Conservation (phyloP, 1,140 invertebrate species). For the Holotrichia oblita region DNA sequence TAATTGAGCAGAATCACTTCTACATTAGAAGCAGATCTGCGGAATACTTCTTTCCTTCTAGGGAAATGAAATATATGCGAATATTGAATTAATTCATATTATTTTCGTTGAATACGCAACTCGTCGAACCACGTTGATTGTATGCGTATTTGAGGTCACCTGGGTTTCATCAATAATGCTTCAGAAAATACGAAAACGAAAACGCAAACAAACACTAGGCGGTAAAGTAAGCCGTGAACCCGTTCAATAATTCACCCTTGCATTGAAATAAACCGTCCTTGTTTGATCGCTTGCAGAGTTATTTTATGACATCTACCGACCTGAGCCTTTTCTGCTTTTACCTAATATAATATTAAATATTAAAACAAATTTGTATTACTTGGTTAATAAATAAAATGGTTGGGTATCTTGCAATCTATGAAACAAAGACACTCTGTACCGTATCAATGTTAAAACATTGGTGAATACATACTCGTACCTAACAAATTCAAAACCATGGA, state of each 20-base stretch:
- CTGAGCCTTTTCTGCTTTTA: neutral
- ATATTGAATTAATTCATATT: neutral
- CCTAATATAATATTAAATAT: neutral
- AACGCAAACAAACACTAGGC: slow-evolving; percentile 4
- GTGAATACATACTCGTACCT: too few species aligned
- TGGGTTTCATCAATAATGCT: slow-evolving; percentile 12
- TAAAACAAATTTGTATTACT: neutral
- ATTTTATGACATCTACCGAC: slow-evolving; percentile 12
- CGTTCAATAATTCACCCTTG: neutral
- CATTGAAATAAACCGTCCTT: slow-evolving; percentile 24
- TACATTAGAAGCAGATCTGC: too few species aligned
- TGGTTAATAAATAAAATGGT: slow-evolving; percentile 5
- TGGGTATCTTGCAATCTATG: neutral
- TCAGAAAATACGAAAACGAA: neutral
- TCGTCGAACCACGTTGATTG: neutral
- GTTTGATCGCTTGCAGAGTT: slow-evolving; percentile 12
- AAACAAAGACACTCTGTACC: neutral
- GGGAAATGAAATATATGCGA: neutral
- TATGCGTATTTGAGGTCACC: neutral
- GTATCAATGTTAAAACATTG: neutral
- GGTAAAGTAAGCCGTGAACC: slow-evolving; percentile 12
- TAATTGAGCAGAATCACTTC: too few species aligned
- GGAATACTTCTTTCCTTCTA: too few species aligned
- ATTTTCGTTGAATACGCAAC: neutral
- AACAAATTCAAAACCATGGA: too few species aligned